A percentile compares a stretch with the other conserved stretches of the same genome.
These are phyloP conservation scores for Ammospiza nelsoni DNA, from an alignment of 2,113 vertebrate genomes.

Conservation along the genomic window DNA sequence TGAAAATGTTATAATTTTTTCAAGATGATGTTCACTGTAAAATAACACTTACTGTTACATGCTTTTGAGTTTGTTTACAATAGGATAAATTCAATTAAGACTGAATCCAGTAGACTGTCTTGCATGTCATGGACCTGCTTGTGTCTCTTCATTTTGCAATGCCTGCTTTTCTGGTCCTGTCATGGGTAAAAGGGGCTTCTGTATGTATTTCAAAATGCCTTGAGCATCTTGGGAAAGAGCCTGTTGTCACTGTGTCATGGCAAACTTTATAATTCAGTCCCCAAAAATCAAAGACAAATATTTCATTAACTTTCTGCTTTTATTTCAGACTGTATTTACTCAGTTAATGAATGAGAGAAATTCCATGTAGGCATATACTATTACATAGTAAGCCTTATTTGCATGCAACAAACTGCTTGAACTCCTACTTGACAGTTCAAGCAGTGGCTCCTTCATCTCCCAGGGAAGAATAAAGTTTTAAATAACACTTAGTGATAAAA, in stretches of 20 bases:
- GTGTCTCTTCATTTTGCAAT: neutral
- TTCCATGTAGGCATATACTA: neutral
- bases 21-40: neutral
- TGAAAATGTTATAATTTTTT: neutral
- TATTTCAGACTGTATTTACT: neutral
- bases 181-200: neutral
- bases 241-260: neutral
- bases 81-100: neutral
- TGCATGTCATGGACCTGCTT: neutral
- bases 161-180: neutral
- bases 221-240: neutral
- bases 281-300: neutral
- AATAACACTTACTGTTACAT: neutral
- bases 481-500: neutral
- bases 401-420: neutral
- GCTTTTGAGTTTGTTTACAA: neutral
- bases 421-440: neutral
- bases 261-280: neutral
- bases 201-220: neutral
- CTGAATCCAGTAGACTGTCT: neutral
- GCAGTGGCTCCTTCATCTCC: neutral
- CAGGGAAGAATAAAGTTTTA: neutral
- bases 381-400: neutral
- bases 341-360: neutral
- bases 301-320: neutral